phyloP scores from a whole-genome alignment of 2,888 invertebrate genomes.

The Sphinx pinastri region DNA sequence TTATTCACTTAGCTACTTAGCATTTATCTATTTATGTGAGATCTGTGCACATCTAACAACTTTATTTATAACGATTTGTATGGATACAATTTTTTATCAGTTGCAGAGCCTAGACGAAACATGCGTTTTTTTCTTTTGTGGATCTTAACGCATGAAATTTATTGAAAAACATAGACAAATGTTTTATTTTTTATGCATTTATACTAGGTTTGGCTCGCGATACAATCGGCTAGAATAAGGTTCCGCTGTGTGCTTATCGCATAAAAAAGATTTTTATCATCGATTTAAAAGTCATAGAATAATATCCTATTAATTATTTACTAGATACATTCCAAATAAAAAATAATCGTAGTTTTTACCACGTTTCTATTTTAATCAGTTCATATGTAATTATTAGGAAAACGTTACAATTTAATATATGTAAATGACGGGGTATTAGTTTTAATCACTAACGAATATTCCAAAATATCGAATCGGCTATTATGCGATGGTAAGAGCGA shows the following conservation, averaged over 20 bases:
- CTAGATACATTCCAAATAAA: no score
- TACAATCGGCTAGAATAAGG: no score
- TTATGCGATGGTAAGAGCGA: slow-evolving; percentile 16
- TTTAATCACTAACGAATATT: background rate
- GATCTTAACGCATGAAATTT: no score
- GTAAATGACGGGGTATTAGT: background rate
- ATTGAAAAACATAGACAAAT: background rate
- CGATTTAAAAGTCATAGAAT: no score
- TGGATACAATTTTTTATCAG: background rate
- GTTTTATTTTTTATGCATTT: background rate
- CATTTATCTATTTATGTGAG: slow-evolving; percentile 39
- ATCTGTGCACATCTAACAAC: slow-evolving; percentile 26
- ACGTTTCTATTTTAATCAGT: background rate
- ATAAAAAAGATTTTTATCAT: background rate
- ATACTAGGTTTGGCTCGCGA: no score
- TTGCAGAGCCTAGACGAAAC: background rate
- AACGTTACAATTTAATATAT: background rate
- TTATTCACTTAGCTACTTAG: slow-evolving; percentile 34
- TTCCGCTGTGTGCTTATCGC: background rate
- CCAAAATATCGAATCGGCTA: slow-evolving; percentile 33
- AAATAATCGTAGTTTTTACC: no score
- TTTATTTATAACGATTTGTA: slow-evolving; percentile 36
- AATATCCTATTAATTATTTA: no score
- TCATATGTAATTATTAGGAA: background rate
- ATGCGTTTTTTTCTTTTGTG: no score